These are phyloP conservation scores for Megalonaias nervosa DNA, from an alignment of 1,140 invertebrate species.

Conservation along the genomic window DNA sequence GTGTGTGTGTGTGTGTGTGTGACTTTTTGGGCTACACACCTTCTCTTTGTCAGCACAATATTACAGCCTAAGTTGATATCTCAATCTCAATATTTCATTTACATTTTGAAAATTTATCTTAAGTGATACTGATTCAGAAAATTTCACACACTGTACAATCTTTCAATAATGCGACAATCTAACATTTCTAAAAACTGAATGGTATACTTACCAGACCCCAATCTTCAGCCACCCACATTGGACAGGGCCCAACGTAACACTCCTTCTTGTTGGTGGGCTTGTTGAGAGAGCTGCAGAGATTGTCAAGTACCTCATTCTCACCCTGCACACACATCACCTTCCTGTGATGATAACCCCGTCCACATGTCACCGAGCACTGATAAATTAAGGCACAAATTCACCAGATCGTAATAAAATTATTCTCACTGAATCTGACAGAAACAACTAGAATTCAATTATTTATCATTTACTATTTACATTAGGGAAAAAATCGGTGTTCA, in stretches of 20 bases:
- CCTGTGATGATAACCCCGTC: constrained; percentile 58
- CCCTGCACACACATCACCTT: constrained; percentile 58
- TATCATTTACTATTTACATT: too few species aligned
- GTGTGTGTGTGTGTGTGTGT: too few species aligned
- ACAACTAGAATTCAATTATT: not conserved
- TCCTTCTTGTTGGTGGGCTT: constrained; percentile 61
- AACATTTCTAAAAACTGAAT: too few species aligned
- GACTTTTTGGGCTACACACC: too few species aligned
- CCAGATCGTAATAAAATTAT: too few species aligned
- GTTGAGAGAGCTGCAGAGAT: constrained; percentile 55
- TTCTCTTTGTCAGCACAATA: too few species aligned
- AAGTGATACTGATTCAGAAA: too few species aligned
- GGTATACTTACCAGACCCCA: constrained; percentile 60
- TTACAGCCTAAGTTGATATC: too few species aligned
- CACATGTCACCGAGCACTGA: constrained; percentile 80
- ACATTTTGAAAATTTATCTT: too few species aligned
- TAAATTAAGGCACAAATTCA: constrained; percentile 42
- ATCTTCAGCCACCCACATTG: constrained; percentile 57
- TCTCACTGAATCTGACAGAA: not conserved
- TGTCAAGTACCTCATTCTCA: constrained; percentile 56
- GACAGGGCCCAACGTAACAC: constrained; percentile 64
- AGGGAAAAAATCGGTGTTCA: not conserved
- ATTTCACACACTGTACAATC: too few species aligned
- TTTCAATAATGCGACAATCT: too few species aligned
- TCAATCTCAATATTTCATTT: too few species aligned